A percentile compares a stretch with the other conserved stretches of the same genome.
phyloP scores from a whole-genome alignment of 1,140 invertebrate species.

The Luehdorfia chinensis region DNA sequence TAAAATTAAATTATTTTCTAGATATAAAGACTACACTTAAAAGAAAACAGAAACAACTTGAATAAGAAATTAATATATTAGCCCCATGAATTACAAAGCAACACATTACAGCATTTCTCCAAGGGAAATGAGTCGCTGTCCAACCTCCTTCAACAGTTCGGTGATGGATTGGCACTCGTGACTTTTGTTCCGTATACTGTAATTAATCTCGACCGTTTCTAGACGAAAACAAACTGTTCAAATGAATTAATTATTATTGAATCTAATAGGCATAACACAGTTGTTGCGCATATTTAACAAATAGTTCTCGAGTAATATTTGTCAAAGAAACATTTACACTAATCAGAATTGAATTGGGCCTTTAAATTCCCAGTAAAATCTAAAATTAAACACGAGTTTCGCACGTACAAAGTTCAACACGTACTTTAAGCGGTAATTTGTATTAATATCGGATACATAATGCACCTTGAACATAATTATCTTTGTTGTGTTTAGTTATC shows the following conservation, averaged over 20 bases:
- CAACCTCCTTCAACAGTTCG: conserved; percentile 41
- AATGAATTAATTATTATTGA: conserved; percentile 24
- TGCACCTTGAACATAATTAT: too few species aligned
- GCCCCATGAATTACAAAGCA: conserved; percentile 2
- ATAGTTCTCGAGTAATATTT: conserved; percentile 1
- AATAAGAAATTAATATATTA: conserved; percentile 12
- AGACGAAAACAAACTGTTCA: conserved; percentile 21
- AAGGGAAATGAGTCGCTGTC: conserved; percentile 41
- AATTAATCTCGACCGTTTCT: conserved; percentile 54
- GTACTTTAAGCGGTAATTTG: too few species aligned
- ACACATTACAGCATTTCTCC: conserved; percentile 1
- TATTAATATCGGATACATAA: too few species aligned
- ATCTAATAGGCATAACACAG: neutral
- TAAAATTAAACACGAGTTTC: too few species aligned
- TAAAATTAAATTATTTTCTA: too few species aligned
- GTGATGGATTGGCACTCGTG: conserved; percentile 53
- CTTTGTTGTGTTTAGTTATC: too few species aligned
- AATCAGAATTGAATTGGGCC: too few species aligned
- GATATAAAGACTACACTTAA: too few species aligned
- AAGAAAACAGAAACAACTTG: too few species aligned
- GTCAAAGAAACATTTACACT: too few species aligned
- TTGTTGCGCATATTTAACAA: neutral
- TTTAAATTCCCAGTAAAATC: too few species aligned
- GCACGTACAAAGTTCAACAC: too few species aligned
- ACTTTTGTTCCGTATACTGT: conserved; percentile 54